phyloP scores from a whole-genome alignment of 2,888 invertebrate genomes.

The Lottia gigantea region DNA sequence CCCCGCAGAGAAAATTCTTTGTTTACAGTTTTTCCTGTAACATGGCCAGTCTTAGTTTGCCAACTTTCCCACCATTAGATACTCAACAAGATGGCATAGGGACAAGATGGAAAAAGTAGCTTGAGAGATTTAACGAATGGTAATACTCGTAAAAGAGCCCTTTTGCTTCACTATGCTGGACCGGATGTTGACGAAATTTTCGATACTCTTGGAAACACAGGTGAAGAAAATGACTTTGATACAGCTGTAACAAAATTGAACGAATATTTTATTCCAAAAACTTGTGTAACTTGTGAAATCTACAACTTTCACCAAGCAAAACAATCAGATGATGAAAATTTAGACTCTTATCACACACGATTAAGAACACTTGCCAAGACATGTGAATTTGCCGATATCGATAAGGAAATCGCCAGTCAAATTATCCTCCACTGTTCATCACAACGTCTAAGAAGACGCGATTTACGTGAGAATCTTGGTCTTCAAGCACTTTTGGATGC shows the following conservation, averaged over 20 bases:
- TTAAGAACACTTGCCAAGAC: slow-evolving; percentile 18
- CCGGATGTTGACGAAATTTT: slow-evolving; percentile 23
- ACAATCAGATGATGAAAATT: slow-evolving; percentile 15
- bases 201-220: slow-evolving; percentile 23
- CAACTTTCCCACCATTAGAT: background rate
- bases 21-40: background rate
- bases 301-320: slow-evolving; percentile 14
- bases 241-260: slow-evolving; percentile 17
- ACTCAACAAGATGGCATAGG: background rate
- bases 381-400: slow-evolving; percentile 27
- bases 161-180: slow-evolving; percentile 20
- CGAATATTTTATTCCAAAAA: slow-evolving; percentile 28
- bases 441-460: slow-evolving; percentile 12
- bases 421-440: slow-evolving; percentile 16
- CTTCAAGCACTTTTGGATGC: slow-evolving; percentile 11
- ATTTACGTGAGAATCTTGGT: background rate
- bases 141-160: slow-evolving; percentile 18
- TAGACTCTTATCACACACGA: slow-evolving; percentile 23
- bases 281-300: slow-evolving; percentile 20
- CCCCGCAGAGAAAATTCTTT: no score
- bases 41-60: background rate
- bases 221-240: slow-evolving; percentile 22
- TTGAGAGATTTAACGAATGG: slow-evolving; percentile 6
- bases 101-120: slow-evolving; percentile 15
- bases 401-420: slow-evolving; percentile 24